phyloP scores from a whole-genome alignment of 2,888 invertebrate genomes.

The Camptogramma bilineatum region DNA sequence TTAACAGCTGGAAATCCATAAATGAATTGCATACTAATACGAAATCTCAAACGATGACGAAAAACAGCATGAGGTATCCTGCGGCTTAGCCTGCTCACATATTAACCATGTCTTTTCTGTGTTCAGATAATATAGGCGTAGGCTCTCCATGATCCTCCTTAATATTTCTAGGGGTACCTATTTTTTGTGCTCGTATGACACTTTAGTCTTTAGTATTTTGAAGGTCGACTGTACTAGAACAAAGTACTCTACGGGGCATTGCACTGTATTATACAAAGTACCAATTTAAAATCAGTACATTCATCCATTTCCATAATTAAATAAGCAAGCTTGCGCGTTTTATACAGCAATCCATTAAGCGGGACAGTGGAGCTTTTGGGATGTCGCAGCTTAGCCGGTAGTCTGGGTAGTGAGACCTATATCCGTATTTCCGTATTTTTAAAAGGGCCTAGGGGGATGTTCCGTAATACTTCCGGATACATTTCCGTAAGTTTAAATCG shows the following conservation, averaged over 20 bases:
- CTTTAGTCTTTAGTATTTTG: neutral
- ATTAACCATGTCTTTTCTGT: too few species aligned
- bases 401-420: neutral
- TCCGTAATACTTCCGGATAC: neutral
- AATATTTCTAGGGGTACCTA: too few species aligned
- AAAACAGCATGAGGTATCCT: too few species aligned
- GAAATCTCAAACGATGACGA: too few species aligned
- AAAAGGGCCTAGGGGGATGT: too few species aligned
- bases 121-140: too few species aligned
- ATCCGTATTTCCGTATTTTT: slow-evolving; percentile 1
- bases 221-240: neutral
- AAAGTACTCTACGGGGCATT: slow-evolving; percentile 7
- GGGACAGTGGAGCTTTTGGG: slow-evolving; percentile 14
- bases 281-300: slow-evolving; percentile 26
- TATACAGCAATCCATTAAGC: slow-evolving; percentile 21
- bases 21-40: too few species aligned
- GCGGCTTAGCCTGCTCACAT: too few species aligned
- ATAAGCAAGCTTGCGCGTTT: slow-evolving; percentile 15
- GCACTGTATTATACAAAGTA: slow-evolving; percentile 20
- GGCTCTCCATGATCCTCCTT: too few species aligned
- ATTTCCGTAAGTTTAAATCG: neutral
- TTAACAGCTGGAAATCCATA: too few species aligned
- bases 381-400: slow-evolving; percentile 7
- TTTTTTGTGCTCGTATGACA: neutral
- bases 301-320: slow-evolving; percentile 29